Base-by-base conservation (phyloP, 2,888 invertebrate species). In the Torymus texanus region DNA sequence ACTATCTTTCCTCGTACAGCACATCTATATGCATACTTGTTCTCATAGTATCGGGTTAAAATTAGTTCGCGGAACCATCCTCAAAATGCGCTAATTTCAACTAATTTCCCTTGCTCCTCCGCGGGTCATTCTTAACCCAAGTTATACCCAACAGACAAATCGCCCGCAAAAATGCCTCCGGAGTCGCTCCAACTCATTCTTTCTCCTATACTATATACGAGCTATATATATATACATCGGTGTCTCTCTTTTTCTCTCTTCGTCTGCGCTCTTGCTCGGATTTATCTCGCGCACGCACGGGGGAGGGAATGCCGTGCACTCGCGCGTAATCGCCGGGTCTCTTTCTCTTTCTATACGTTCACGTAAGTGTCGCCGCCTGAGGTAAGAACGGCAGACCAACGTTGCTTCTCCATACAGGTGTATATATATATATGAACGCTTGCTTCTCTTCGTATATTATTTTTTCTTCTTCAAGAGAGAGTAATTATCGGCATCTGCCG, bases 401-500 rank as follows among this genome's bases (percentile, higher is more conserved):
- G 50, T 21, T n/a, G 62, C 73, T 73, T 70, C 78, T 79, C 73
- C 79, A 63, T 75, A 67, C 78, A 73, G 80, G 79, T 72, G 3
- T 29, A 29, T 29, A 29, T 29, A 29, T 29, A 5, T 29, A 29
- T 29, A 2, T 29, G 29, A 29, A 5, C 29, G 29, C 5, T 29
- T 29, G 29, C 29, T 29, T 24, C 24, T 24, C 24, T 24, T 24
- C 24, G 3, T 29, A n/a, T n/a, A n/a, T n/a, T n/a, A n/a, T 29
- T 29, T 29, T 29, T 5, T 29, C 29, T 29, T 29, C 29, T 29
- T 29, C 29, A 29, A 81, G 81, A 80, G 81, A 59, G 82, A 84
- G 83, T 84, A 84, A 85, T 84, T 84, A 85, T 82, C 85, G 84
- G 82, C 84, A 85, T 85, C 84, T 84, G 84, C 84, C 82, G 82